phyloP scores from a whole-genome alignment of 2,888 invertebrate species.

The Mesorhabditis spiculigera region DNA sequence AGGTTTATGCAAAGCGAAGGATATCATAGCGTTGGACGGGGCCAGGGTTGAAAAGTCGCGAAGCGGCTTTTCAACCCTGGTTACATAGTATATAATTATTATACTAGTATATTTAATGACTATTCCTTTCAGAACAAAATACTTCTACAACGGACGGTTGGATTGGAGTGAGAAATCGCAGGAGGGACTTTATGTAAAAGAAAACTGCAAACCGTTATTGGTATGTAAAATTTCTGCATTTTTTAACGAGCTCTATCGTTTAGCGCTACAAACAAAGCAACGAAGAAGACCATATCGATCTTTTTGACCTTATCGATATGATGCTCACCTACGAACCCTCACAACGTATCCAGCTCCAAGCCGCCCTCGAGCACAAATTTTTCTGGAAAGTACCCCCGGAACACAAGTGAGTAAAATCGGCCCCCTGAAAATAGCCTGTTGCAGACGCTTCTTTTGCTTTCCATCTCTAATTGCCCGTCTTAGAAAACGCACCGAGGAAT shows the following conservation, averaged over 20 bases:
- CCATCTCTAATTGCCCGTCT: too few species aligned
- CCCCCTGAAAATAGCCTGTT: too few species aligned
- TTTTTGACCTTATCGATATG: slow-evolving; percentile 88
- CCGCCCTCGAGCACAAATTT: slow-evolving; percentile 86
- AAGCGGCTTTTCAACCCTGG: too few species aligned
- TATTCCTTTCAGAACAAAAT: slow-evolving; percentile 75
- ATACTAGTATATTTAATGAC: slow-evolving; percentile 6
- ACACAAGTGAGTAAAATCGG: slow-evolving; percentile 10
- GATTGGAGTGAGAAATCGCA: slow-evolving; percentile 97
- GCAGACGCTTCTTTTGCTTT: too few species aligned
- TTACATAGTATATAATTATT: neutral
- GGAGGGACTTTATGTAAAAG: slow-evolving; percentile 92
- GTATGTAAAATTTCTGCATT: slow-evolving; percentile 65
- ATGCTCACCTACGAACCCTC: slow-evolving; percentile 97
- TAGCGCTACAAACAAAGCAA: slow-evolving; percentile 85
- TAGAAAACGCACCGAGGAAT: too few species aligned
- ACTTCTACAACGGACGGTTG: slow-evolving; percentile 93
- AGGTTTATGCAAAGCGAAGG: too few species aligned
- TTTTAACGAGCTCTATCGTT: slow-evolving; percentile 13
- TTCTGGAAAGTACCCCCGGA: slow-evolving; percentile 64
- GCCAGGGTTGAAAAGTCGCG: too few species aligned
- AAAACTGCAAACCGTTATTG: slow-evolving; percentile 91
- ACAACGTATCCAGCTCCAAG: slow-evolving; percentile 79
- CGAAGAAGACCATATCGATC: slow-evolving; percentile 82
- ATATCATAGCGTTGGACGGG: too few species aligned